These are phyloP conservation scores for Sylvilagus bachmani DNA, from an alignment of 2,113 vertebrate genomes.

Conservation along the genomic window DNA sequence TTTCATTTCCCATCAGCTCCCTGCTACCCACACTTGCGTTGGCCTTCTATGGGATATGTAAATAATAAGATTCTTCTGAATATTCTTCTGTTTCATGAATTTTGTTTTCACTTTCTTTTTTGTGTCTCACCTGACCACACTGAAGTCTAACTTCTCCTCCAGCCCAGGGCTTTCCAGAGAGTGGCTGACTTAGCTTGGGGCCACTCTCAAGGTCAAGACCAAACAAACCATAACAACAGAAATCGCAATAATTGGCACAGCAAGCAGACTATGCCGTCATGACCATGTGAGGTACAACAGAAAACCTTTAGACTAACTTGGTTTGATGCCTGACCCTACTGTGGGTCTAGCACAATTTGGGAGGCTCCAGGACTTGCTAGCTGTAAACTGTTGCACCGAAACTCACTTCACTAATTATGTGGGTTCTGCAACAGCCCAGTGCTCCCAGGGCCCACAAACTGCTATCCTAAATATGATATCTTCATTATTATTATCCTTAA, in stretches of 20 bases:
- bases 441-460: not conserved
- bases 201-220: not conserved
- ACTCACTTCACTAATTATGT: not conserved
- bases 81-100: not conserved
- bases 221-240: not conserved
- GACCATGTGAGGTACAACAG: not conserved
- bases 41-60: not conserved
- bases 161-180: not conserved
- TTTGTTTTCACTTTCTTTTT: not conserved
- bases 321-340: not conserved
- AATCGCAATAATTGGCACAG: not conserved
- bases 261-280: not conserved
- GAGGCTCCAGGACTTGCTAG: not conserved
- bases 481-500: too few relatives aligned
- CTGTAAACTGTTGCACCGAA: not conserved
- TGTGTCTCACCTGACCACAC: not conserved
- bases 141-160: too few relatives aligned
- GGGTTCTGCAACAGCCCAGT: not conserved
- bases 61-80: not conserved
- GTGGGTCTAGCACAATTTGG: too few relatives aligned
- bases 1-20: not conserved
- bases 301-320: not conserved
- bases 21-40: too few relatives aligned
- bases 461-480: too few relatives aligned
- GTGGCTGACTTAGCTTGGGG: not conserved